Percentiles rank a stretch among this genome's conserved stretches.
Conservation (phyloP, 2,888 invertebrate species). For the Mythimna loreyi region DNA sequence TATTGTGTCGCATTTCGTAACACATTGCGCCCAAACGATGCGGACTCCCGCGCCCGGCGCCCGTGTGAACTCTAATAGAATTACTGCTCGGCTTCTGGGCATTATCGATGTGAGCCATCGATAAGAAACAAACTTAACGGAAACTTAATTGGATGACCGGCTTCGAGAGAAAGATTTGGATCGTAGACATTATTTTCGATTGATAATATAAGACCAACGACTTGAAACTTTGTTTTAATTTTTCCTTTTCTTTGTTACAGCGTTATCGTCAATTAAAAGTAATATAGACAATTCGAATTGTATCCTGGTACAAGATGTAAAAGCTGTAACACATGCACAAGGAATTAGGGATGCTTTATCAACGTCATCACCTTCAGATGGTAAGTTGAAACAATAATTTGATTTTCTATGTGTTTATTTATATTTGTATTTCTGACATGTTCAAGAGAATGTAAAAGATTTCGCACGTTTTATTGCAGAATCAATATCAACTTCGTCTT, state of each 20-base stretch:
- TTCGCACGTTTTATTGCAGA: slow-evolving; percentile 86
- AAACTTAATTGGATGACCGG: slow-evolving; percentile 81
- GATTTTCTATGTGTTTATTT: neutral
- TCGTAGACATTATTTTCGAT: slow-evolving; percentile 68
- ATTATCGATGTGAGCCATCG: slow-evolving; percentile 78
- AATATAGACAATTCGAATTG: slow-evolving; percentile 97
- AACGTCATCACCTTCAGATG: slow-evolving; percentile 88
- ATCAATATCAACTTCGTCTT: slow-evolving; percentile 91
- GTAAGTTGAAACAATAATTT: slow-evolving; percentile 67
- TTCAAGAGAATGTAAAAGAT: slow-evolving; percentile 35
- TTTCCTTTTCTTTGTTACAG: slow-evolving; percentile 90
- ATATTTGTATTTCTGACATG: slow-evolving; percentile 3
- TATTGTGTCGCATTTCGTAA: slow-evolving; percentile 81
- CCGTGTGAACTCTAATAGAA: slow-evolving; percentile 81
- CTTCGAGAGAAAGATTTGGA: slow-evolving; percentile 76
- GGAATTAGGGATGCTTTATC: slow-evolving; percentile 94
- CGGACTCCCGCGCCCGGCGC: slow-evolving; percentile 66
- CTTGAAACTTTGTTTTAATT: slow-evolving; percentile 37
- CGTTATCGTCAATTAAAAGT: slow-evolving; percentile 97
- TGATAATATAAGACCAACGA: slow-evolving; percentile 43
- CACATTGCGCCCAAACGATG: slow-evolving; percentile 72
- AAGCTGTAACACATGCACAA: slow-evolving; percentile 96
- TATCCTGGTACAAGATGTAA: slow-evolving; percentile 97
- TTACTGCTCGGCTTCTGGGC: slow-evolving; percentile 81
- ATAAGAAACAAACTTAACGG: slow-evolving; percentile 81